Conservation (phyloP, 2,888 invertebrate species). For the Steinernema scapterisci region DNA sequence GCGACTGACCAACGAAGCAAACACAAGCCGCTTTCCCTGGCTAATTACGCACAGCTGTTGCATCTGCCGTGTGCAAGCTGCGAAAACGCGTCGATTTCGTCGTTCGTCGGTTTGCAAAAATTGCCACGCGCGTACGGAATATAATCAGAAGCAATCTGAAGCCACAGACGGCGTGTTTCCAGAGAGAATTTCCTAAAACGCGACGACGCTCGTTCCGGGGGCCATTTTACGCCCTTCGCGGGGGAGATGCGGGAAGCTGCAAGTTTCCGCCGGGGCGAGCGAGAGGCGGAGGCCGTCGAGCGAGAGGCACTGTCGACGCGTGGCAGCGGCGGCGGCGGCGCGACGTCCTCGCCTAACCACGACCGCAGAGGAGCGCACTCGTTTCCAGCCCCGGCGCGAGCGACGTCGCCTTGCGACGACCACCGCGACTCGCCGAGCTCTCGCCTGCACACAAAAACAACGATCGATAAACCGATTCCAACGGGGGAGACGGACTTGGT, state of each 20-base stretch:
- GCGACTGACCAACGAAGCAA: neutral
- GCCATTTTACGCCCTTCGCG: neutral
- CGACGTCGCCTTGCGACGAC: neutral
- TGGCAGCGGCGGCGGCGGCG: neutral
- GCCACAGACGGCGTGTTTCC: neutral
- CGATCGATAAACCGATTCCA: conserved; percentile 25
- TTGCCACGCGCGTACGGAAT: neutral
- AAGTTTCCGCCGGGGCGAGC: neutral
- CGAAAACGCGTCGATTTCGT: too few species aligned
- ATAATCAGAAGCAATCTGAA: neutral
- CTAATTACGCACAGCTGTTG: neutral
- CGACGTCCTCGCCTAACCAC: too few species aligned
- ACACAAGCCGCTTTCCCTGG: neutral
- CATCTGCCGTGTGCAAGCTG: too few species aligned
- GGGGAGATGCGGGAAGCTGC: neutral
- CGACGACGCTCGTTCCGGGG: neutral
- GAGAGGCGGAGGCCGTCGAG: neutral
- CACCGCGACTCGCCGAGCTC: neutral
- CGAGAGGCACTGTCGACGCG: conserved; percentile 19
- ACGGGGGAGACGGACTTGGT: too few species aligned
- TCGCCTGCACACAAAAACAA: conserved; percentile 18
- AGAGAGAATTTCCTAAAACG: neutral
- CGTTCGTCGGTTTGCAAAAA: too few species aligned
- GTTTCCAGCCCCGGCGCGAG: too few species aligned
- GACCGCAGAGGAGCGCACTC: too few species aligned